phyloP scores from a whole-genome alignment of 1,140 invertebrate genomes.

The Calliopsis andreniformis region DNA sequence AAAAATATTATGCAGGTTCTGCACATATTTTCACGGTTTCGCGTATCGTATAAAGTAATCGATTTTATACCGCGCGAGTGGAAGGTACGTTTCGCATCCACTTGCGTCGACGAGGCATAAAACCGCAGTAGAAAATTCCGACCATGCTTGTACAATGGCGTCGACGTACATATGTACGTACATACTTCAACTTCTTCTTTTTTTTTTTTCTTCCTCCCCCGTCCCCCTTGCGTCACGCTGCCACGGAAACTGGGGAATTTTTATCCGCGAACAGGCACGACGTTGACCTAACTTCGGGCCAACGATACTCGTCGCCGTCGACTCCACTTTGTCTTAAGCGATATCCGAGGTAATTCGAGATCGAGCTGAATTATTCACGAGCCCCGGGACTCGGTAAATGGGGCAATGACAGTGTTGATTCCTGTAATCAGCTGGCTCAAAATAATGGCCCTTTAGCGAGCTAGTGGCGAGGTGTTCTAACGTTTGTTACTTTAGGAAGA shows the following conservation, averaged over 20 bases:
- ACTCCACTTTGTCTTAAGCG: conserved; percentile 31
- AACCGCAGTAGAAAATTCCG: conserved; percentile 40
- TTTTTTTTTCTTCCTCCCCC: not conserved
- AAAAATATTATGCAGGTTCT: conserved; percentile 13
- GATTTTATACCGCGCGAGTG: conserved; percentile 31
- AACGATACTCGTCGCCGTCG: conserved; percentile 19
- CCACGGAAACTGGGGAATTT: conserved; percentile 20
- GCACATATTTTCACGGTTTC: conserved; percentile 23
- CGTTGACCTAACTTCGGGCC: conserved; percentile 32
- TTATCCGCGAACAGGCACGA: conserved; percentile 10
- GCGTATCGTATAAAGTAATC: conserved; percentile 37
- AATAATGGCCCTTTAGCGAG: too few relatives aligned
- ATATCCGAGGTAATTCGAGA: conserved; percentile 43
- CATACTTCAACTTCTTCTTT: conserved; percentile 7
- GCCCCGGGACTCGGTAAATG: not conserved
- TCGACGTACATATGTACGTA: conserved; percentile 29
- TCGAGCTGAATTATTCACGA: conserved; percentile 32
- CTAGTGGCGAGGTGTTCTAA: too few relatives aligned
- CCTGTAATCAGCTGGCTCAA: too few relatives aligned
- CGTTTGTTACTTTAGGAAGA: too few relatives aligned
- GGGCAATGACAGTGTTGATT: conserved; percentile 2
- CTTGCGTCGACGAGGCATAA: conserved; percentile 33
- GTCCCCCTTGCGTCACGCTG: not conserved
- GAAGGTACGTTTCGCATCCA: conserved; percentile 43
- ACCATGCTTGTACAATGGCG: conserved; percentile 27